A percentile compares a stretch with the other conserved stretches of the same genome.
Evolutionary conservation across 1,140 invertebrate genomes (phyloP).

Genomic region (Hesperophylax magnus): DNA sequence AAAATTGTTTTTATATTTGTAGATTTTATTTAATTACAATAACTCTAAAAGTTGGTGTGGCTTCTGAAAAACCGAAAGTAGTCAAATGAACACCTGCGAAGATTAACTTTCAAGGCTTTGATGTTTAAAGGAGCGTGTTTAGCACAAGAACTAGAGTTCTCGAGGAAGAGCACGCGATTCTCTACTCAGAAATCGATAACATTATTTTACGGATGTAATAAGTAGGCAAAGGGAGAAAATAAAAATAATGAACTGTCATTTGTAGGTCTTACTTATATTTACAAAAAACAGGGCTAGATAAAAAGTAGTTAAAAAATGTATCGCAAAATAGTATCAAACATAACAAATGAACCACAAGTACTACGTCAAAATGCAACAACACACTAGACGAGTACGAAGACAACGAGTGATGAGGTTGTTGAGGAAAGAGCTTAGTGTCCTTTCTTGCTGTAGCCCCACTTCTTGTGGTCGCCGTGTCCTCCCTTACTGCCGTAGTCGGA

Average conservation of each 20-base stretch:
- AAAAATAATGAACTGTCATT: conserved; percentile 8
- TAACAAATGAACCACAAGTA: conserved; percentile 47
- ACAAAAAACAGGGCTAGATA: conserved; percentile 47
- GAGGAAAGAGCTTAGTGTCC: conserved; percentile 62
- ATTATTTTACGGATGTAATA: not conserved
- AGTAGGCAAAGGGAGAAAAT: conserved; percentile 5
- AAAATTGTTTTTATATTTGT: too few species aligned
- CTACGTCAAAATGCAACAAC: conserved; percentile 5
- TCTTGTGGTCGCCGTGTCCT: conserved; percentile 70
- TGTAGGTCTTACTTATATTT: conserved; percentile 48
- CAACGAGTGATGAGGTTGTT: not conserved
- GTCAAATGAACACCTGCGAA: not conserved
- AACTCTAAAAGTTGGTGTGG: too few species aligned
- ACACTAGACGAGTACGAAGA: not conserved
- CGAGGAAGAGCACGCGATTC: not conserved
- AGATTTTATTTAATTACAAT: too few species aligned
- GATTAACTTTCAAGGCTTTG: conserved; percentile 1
- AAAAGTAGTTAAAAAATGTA: conserved; percentile 37
- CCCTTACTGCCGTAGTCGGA: conserved; percentile 76
- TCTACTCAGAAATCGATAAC: conserved; percentile 1
- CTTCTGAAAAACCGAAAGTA: not conserved
- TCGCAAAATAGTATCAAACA: conserved; percentile 48
- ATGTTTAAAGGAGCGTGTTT: not conserved
- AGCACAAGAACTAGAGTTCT: not conserved
- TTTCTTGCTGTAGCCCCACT: conserved; percentile 69